Percentiles rank a stretch among this genome's conserved stretches.
These are phyloP conservation scores for Phalloptychus januarius DNA, from an alignment of 2,797 vertebrate species.

Conservation along the genomic window DNA sequence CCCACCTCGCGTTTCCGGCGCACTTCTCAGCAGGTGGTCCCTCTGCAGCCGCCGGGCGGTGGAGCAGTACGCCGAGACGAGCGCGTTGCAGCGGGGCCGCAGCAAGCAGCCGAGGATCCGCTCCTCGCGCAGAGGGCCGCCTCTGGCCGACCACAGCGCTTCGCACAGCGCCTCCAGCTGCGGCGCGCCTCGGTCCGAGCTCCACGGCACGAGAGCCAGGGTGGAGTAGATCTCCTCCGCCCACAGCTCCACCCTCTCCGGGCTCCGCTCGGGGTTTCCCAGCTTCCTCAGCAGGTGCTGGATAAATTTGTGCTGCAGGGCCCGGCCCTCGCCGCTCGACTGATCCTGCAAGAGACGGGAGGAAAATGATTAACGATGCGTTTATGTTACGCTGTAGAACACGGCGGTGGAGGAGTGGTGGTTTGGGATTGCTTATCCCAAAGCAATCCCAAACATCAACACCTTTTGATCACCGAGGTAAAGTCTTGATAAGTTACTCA, in stretches of 20 bases:
- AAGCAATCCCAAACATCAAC: no score
- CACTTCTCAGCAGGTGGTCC: constrained; percentile 78
- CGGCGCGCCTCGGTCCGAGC: constrained; percentile 59
- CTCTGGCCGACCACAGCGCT: constrained; percentile 83
- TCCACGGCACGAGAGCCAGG: constrained; percentile 83
- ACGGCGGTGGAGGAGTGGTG: not conserved
- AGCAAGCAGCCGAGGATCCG: constrained; percentile 86
- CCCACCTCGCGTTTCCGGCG: constrained; percentile 80
- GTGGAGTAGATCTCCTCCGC: constrained; percentile 82
- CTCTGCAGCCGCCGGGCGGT: constrained; percentile 82
- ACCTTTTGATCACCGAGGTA: not conserved
- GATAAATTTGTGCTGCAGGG: constrained; percentile 84
- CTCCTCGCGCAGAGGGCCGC: constrained; percentile 84
- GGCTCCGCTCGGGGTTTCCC: constrained; percentile 48
- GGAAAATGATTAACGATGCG: not conserved
- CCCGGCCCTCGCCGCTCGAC: constrained; percentile 35
- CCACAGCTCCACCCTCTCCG: constrained; percentile 56
- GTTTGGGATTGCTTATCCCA: not conserved
- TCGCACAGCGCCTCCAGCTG: constrained; percentile 85
- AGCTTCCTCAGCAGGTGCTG: constrained; percentile 84
- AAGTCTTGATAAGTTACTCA: not conserved
- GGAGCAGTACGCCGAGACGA: constrained; percentile 83
- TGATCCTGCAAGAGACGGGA: constrained; percentile 61
- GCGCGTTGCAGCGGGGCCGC: constrained; percentile 75
- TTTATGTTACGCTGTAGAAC: not conserved